Conservation (phyloP, 2,888 invertebrate species). For the Heterodera filipjevi region DNA sequence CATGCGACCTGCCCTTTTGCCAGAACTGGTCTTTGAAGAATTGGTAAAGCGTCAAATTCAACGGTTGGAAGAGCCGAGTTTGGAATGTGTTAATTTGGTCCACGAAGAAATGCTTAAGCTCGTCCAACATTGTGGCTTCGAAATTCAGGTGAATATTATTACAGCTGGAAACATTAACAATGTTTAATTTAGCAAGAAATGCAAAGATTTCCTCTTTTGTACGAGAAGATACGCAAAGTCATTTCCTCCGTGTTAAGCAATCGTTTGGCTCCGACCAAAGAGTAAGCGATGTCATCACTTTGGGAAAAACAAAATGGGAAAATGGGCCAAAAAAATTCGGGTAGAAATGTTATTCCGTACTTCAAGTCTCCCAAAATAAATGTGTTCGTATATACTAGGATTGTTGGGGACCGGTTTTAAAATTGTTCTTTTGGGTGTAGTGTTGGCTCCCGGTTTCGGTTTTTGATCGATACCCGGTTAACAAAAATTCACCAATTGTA, state of each 20-base stretch:
- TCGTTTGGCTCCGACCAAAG: constrained; percentile 90
- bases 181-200: constrained; percentile 72
- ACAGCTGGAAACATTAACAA: neutral
- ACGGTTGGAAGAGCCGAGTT: constrained; percentile 90
- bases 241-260: constrained; percentile 82
- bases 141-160: constrained; percentile 68
- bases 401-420: too few relatives aligned
- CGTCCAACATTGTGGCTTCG: constrained; percentile 95
- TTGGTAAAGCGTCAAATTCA: constrained; percentile 96
- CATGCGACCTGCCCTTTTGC: constrained; percentile 70
- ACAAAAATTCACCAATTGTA: too few relatives aligned
- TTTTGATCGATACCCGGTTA: too few relatives aligned
- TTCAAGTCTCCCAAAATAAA: too few relatives aligned
- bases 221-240: constrained; percentile 96
- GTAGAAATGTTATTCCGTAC: too few relatives aligned
- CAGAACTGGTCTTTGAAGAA: constrained; percentile 89
- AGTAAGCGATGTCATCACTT: constrained; percentile 49
- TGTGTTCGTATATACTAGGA: too few relatives aligned
- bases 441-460: too few relatives aligned
- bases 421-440: too few relatives aligned
- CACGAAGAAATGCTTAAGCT: constrained; percentile 99
- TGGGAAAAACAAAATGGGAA: too few relatives aligned
- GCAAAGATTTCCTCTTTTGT: constrained; percentile 92
- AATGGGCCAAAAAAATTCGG: too few relatives aligned
- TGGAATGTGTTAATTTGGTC: constrained; percentile 91